Evolutionary conservation across 2,888 invertebrate species (phyloP), one percentile per base, ranked within the genome.

Genomic region (Cheilosia pagana): DNA sequence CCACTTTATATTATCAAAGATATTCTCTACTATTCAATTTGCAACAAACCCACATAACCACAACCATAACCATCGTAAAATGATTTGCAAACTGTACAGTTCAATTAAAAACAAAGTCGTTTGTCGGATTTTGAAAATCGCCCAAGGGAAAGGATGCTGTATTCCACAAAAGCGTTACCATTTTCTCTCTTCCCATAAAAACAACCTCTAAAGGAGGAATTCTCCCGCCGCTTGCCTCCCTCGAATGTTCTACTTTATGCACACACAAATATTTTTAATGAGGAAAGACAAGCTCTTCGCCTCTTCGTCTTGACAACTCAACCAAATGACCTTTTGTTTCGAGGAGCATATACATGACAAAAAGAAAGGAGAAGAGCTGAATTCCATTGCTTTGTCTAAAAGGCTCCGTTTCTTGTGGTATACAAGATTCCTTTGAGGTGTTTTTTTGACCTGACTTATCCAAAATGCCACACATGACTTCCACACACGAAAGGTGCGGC

Each of bases 321-420:
- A 52, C 52, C 52, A 14, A 52, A 52, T 50, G 50, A 50, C 50
- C 50, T 50, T 50, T 50, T 50, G 23, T 50, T 52, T 25, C 19
- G 25, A 23, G 21, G 14, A 48, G 35, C 12, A 35, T 35, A 35
- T 35, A 35, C 35, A 35, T 35, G 35, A 12, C 35, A 35, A 35
- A 35, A 35, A 12, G 35, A 35, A 35, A 35, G 35, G 35, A 12
- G 35, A 10, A 35, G 35, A 12, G 35, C 12, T 12, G 35, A 35
- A 43, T 43, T 43, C 16, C 43, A 43, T 16, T n/a, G 35, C 35
- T 43, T 43, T 43, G 16, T 14, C 16, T 43, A 16, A 43, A 43
- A 43, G 16, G 35, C 35, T 12, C 35, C 3, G 12, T 35, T 35
- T 35, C 35, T 12, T 35, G 35, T 35, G 35, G 35, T 35, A 4